Evolutionary conservation across 2,113 vertebrate species (phyloP).

Genomic region (Erythrocercus mccallii): DNA sequence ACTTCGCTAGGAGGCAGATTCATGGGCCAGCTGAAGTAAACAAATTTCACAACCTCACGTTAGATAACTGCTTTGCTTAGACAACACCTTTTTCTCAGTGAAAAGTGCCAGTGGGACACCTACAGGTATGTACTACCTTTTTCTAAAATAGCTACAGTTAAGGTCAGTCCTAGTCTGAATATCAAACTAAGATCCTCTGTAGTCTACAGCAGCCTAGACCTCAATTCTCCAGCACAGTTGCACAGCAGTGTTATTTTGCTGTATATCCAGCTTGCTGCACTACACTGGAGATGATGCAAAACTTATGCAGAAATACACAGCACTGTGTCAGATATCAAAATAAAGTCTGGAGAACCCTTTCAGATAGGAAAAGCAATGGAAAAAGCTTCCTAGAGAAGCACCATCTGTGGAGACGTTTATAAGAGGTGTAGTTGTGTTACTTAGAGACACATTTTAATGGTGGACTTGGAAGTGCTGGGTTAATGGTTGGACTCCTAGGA

Average conservation of each 20-base stretch:
- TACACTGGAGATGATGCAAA: not conserved
- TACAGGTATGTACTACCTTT: not conserved
- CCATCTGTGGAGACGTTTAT: not conserved
- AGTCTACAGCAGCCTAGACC: not conserved
- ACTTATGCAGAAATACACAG: not conserved
- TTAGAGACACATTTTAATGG: not conserved
- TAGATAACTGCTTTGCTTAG: not conserved
- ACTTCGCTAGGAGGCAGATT: not conserved
- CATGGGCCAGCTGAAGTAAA: not conserved
- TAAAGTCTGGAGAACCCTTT: not conserved
- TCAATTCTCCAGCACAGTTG: not conserved
- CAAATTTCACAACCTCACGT: not conserved
- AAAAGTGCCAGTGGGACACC: not conserved
- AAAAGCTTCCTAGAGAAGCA: not conserved
- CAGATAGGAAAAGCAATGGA: not conserved
- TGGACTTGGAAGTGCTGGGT: not conserved
- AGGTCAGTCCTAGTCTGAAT: not conserved
- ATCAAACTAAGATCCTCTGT: not conserved
- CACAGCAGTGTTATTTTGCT: not conserved
- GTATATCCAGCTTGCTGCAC: not conserved
- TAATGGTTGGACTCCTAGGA: not conserved
- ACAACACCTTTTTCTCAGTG: not conserved
- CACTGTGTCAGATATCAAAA: not conserved
- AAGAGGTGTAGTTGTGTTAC: not conserved
- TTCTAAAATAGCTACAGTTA: not conserved